Evolutionary conservation across 2,113 vertebrate genomes (phyloP), one percentile per base, ranked within the genome.

Genomic region (Neogale vison): DNA sequence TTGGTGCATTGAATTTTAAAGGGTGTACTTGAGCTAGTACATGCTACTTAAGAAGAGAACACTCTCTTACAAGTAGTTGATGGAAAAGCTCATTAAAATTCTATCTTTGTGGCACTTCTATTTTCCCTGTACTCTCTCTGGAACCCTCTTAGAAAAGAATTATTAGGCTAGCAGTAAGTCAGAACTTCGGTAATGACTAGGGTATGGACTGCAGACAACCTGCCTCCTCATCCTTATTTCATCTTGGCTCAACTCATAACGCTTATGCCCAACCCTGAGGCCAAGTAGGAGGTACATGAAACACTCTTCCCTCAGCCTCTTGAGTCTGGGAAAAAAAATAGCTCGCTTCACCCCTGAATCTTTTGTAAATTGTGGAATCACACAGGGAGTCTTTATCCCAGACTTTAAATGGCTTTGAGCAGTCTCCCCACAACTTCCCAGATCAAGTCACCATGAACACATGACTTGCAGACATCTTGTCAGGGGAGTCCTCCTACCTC

Each of bases 11-110:
- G 69, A 77, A 23, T 90, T 82, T 77, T 85, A 82, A 57, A 92
- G 45, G 7, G 29, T 61, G 8, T 67, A 12, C 39, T 65, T 96
- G 87, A 88, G 89, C 34, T 67, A 65, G 29, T 61, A 77, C 59
- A 47, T 55, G 71, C 57, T 92, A 45, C 76, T 93, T 96, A 76
- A 92, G 63, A 90, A 95, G 61, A 84, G 85, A 93, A 86, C 47
- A 74, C 12, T 93, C 39, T 85, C 82, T 79, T 88, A 57, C 21
- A 90, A 94, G 85, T 34, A 36, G 52, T 47, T 93, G 96, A 80
- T 97, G 61, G 79, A 87, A 95, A 92, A 74, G 31, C 57, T 95
- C 79, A 93, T 97, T 93, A 96, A 84, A 72, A 74, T 74, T 93
- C 82, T 92, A n/a, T 87, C 17, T 59, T 61, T 42, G 18, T 20